Percentiles rank a stretch among this genome's conserved stretches.
Evolutionary conservation across 1,140 invertebrate species (phyloP).

Genomic region (Hypsibius dujardini): DNA sequence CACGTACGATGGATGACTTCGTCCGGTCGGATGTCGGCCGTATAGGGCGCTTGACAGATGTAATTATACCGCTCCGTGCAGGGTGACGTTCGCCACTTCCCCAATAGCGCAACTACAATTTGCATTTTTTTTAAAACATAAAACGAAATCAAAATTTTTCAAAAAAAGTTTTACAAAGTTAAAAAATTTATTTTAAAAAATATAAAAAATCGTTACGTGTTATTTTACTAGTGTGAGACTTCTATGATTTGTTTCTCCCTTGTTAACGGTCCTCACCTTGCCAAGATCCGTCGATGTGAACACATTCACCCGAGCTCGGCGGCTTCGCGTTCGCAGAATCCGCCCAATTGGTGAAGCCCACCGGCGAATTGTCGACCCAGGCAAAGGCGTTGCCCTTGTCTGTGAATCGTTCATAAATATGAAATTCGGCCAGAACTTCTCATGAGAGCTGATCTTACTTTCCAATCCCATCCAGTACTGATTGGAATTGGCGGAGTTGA

Average conservation of each 20-base stretch:
- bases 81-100: background rate
- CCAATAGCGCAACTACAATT: background rate
- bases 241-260: background rate
- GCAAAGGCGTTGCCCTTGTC: too few species aligned
- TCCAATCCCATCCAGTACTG: too few species aligned
- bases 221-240: background rate
- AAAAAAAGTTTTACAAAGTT: background rate
- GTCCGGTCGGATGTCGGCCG: constrained; percentile 2
- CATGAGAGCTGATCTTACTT: too few species aligned
- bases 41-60: background rate
- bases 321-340: too few species aligned
- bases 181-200: background rate
- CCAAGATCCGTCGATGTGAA: too few species aligned
- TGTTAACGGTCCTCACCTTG: background rate
- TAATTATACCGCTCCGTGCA: background rate
- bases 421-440: too few species aligned
- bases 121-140: background rate
- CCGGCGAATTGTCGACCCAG: too few species aligned
- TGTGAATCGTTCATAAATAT: too few species aligned
- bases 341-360: too few species aligned
- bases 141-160: too few species aligned
- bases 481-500: too few species aligned
- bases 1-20: background rate
- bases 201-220: background rate
- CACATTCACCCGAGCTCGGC: too few species aligned